A percentile compares a stretch with the other conserved stretches of the same genome.
phyloP scores from a whole-genome alignment of 1,140 invertebrate species.

The Anadara kagoshimensis region DNA sequence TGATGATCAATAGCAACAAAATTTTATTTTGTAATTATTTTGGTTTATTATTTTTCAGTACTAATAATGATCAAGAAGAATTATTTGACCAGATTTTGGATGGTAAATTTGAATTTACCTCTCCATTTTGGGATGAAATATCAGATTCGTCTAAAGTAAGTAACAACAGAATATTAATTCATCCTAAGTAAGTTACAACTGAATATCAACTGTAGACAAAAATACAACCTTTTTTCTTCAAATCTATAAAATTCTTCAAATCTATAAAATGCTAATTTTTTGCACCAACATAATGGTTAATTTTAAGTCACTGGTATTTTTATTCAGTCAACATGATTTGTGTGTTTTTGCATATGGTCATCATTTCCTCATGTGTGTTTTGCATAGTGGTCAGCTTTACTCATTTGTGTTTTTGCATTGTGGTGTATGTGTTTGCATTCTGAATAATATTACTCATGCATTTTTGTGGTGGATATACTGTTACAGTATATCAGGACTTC shows the following conservation, averaged over 20 bases:
- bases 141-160: slow-evolving; percentile 79
- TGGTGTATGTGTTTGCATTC: too few species aligned
- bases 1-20: too few species aligned
- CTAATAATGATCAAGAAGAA: slow-evolving; percentile 83
- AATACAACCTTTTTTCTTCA: slow-evolving; percentile 73
- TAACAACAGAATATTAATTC: slow-evolving; percentile 59
- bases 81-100: slow-evolving; percentile 95
- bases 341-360: too few species aligned
- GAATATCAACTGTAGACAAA: background rate
- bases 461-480: background rate
- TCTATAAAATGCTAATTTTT: too few species aligned
- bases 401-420: background rate
- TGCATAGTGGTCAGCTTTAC: slow-evolving; percentile 1
- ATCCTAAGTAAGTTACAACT: slow-evolving; percentile 54
- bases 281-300: too few species aligned
- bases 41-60: slow-evolving; percentile 46
- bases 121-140: slow-evolving; percentile 94
- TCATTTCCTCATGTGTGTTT: too few species aligned
- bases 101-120: slow-evolving; percentile 93
- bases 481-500: too few species aligned
- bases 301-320: too few species aligned
- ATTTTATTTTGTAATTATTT: too few species aligned
- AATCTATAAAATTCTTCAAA: background rate
- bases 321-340: too few species aligned
- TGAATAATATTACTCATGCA: background rate